These are phyloP conservation scores for Xiphophorus couchianus DNA, from an alignment of 2,113 vertebrate species.

Conservation along the genomic window DNA sequence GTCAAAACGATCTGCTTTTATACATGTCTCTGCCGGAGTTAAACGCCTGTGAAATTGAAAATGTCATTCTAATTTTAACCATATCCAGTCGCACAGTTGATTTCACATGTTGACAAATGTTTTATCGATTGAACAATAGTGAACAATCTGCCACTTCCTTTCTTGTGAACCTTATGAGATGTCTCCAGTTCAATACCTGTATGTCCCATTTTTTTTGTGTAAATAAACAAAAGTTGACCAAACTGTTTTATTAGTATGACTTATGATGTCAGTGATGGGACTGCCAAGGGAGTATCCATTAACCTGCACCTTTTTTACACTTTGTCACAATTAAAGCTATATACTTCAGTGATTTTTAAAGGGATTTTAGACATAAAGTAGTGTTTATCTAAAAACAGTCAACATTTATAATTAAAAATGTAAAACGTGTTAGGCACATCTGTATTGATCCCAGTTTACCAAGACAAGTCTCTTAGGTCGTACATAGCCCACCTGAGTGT, in stretches of 20 bases:
- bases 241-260: neutral
- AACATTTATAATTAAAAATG: neutral
- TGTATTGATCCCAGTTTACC: neutral
- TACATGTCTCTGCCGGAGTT: constrained; percentile 14
- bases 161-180: constrained; percentile 54
- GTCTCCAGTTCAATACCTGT: constrained; percentile 31
- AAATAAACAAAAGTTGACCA: constrained; percentile 68
- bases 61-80: constrained; percentile 22
- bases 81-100: constrained; percentile 29
- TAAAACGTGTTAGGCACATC: neutral
- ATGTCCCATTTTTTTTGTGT: constrained; percentile 59
- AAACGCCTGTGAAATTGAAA: constrained; percentile 10
- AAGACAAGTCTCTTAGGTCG: neutral
- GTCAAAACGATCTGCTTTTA: constrained; percentile 7
- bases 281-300: neutral
- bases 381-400: neutral
- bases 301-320: neutral
- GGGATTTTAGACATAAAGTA: neutral
- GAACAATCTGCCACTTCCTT: constrained; percentile 52
- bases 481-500: neutral
- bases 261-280: neutral
- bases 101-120: constrained; percentile 43
- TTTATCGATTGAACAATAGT: constrained; percentile 35
- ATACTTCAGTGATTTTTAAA: neutral
- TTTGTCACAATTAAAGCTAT: neutral